Evolutionary conservation across 2,888 invertebrate genomes (phyloP).

Genomic region (Ellobium chinense): DNA sequence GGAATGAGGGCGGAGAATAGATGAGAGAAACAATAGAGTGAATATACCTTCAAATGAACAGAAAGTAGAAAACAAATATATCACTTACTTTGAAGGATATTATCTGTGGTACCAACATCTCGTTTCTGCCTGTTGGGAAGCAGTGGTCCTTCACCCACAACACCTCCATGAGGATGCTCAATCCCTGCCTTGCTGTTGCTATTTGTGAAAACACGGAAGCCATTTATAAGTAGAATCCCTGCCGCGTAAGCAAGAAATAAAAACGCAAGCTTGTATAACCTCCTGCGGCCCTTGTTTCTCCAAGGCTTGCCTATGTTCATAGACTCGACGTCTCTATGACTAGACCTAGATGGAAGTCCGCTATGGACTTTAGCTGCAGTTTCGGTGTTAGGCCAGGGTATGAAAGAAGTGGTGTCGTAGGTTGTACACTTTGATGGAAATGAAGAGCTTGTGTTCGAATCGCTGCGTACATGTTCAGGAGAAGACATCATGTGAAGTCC

Average conservation of each 20-base stretch:
- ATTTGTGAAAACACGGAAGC: too few relatives aligned
- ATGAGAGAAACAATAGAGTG: too few relatives aligned
- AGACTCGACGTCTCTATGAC: background rate
- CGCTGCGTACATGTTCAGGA: too few relatives aligned
- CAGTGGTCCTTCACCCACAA: background rate
- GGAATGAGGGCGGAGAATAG: too few relatives aligned
- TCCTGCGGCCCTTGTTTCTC: slow-evolving; percentile 17
- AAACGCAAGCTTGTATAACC: slow-evolving; percentile 7
- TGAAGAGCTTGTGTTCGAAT: too few relatives aligned
- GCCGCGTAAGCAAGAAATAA: slow-evolving; percentile 5
- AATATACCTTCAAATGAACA: background rate
- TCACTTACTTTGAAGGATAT: background rate
- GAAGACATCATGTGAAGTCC: too few relatives aligned
- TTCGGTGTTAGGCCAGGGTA: background rate
- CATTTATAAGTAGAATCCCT: slow-evolving; percentile 25
- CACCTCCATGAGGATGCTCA: background rate
- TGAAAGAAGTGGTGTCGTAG: background rate
- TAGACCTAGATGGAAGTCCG: background rate
- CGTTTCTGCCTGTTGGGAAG: background rate
- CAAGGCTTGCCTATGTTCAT: background rate
- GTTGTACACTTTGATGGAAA: too few relatives aligned
- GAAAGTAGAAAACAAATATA: background rate
- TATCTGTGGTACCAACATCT: background rate
- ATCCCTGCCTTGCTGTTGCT: too few relatives aligned
- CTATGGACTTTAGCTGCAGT: background rate